A percentile compares a stretch with the other conserved stretches of the same genome.
phyloP scores from a whole-genome alignment of 2,888 invertebrate species.

The Vesta saturnalis region DNA sequence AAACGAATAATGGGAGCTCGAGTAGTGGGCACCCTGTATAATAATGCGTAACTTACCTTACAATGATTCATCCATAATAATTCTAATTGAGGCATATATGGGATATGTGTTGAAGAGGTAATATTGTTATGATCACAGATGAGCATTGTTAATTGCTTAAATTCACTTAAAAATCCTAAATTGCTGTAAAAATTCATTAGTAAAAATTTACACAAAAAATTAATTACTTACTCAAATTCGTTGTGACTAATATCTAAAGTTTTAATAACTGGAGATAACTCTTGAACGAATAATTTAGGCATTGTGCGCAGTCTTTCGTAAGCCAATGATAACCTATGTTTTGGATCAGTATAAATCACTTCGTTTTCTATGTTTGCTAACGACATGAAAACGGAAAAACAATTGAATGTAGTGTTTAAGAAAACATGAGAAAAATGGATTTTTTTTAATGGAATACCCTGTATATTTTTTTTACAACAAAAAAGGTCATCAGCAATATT shows the following conservation, averaged over 20 bases:
- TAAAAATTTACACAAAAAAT: neutral
- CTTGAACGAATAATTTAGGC: slow-evolving; percentile 71
- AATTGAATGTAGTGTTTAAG: no score
- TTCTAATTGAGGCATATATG: slow-evolving; percentile 76
- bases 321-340: slow-evolving; percentile 69
- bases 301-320: slow-evolving; percentile 74
- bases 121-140: slow-evolving; percentile 85
- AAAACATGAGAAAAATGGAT: no score
- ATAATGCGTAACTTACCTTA: no score
- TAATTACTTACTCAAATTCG: slow-evolving; percentile 69
- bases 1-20: no score
- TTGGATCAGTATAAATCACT: slow-evolving; percentile 20
- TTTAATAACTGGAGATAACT: slow-evolving; percentile 69
- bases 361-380: slow-evolving; percentile 7
- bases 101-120: slow-evolving; percentile 74
- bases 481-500: no score
- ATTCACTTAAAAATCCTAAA: slow-evolving; percentile 76
- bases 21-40: no score
- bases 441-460: no score
- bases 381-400: no score
- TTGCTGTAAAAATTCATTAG: slow-evolving; percentile 66
- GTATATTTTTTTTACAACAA: no score
- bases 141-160: slow-evolving; percentile 77
- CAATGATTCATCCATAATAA: slow-evolving; percentile 81
- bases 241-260: slow-evolving; percentile 79